Base-by-base conservation (phyloP, 2,113 vertebrate species). In the Ptychochromis oligacanthus region DNA sequence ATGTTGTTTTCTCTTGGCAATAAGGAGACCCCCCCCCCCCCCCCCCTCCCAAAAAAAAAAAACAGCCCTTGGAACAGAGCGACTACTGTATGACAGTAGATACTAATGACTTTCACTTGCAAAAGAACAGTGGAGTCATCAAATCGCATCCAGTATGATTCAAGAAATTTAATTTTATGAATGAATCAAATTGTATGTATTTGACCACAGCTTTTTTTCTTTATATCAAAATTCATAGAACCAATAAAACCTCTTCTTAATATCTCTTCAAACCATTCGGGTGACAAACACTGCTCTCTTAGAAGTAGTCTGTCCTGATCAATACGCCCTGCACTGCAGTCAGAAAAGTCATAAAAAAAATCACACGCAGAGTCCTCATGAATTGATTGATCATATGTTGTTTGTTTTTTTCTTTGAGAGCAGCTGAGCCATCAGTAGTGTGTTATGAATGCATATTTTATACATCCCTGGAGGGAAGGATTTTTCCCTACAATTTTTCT, bases 311-410 rank as follows among this genome's bases (percentile, higher is more conserved):
- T n/a, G 40, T 12, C 4, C 1, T 12, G 75, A 86, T 93, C 92
- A 84, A 94, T 93, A 81, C 59, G 60, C 34, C 36, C 7, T 74
- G 20, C 67, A 64, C 62, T 88, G 75, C 83, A 79, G 77, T 83
- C 80, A 83, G 34, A 80, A 40, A 79, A n/a, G 55, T 83, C 61
- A 90, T 80, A 7, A 18, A 87, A 58, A 86, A 36, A 34, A 58
- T 20, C 3, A 17, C 56, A 62, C 60, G 43, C 58, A 61, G 17
- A 61, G 22, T 18, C 54, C 55, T 80, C 60, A 54, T 60, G 17
- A 81, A 84, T 89, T 20, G 59, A 91, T 77, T 43, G 36, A 46
- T 58, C 0, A 1, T 55, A n/a, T 61, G 64, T 40, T 87, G 87
- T 28, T 65, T n/a, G n/a, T 5, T 76, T 76, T 55, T 84, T 62